Percentiles rank a stretch among this genome's conserved stretches.
Evolutionary conservation across 1,140 invertebrate species (phyloP).

Genomic region (Brachionus rotundiformis): DNA sequence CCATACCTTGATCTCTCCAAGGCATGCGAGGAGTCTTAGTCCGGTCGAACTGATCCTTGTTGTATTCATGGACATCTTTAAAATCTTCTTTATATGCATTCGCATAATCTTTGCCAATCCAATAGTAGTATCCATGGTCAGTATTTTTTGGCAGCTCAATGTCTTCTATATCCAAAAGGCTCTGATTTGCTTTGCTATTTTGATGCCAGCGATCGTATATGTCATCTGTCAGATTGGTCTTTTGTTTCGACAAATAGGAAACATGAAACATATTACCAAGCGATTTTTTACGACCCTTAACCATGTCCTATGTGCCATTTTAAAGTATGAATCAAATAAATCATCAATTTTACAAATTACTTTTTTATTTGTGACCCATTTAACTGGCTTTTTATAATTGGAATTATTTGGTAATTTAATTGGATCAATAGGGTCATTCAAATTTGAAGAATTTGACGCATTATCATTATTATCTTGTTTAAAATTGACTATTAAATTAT

Average conservation of each 20-base stretch:
- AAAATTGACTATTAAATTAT: not conserved
- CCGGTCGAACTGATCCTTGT: conserved; percentile 70
- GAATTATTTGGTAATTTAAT: not conserved
- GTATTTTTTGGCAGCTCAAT: conserved; percentile 21
- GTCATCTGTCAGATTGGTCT: conserved; percentile 35
- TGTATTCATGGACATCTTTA: conserved; percentile 77
- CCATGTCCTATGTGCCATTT: conserved; percentile 24
- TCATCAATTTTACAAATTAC: not conserved
- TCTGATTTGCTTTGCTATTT: conserved; percentile 5
- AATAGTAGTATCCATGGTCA: conserved; percentile 70
- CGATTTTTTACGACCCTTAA: not conserved
- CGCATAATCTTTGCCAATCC: conserved; percentile 95
- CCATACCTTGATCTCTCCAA: conserved; percentile 91
- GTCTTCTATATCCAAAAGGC: conserved; percentile 30
- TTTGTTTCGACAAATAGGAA: not conserved
- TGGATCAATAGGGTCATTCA: too few species aligned
- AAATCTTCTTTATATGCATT: conserved; percentile 98
- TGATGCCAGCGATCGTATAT: conserved; percentile 34
- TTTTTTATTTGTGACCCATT: conserved; percentile 48
- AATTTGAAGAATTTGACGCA: too few species aligned
- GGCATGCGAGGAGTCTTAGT: conserved; percentile 88
- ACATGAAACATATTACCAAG: conserved; percentile 3
- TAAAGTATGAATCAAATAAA: not conserved
- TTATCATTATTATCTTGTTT: not conserved
- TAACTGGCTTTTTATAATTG: conserved; percentile 31